phyloP scores from a whole-genome alignment of 2,113 vertebrate species.

The Pterocles burchelli region DNA sequence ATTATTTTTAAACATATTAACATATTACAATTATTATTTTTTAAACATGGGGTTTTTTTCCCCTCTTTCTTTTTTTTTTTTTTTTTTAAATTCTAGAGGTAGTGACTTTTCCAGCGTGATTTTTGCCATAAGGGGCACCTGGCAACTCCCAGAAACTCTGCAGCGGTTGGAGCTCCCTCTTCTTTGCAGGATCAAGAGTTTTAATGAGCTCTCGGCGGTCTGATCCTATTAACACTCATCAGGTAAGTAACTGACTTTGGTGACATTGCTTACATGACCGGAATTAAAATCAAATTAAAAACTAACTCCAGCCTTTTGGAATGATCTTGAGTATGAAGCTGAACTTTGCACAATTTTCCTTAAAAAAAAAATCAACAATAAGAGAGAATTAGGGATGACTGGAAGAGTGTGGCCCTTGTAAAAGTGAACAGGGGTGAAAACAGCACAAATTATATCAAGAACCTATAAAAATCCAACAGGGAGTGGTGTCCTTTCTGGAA shows the following conservation, averaged over 20 bases:
- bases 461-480: background rate
- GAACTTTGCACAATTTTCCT: background rate
- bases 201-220: constrained; percentile 7
- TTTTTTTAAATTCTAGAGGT: background rate
- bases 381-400: background rate
- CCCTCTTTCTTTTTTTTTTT: background rate
- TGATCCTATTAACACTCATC: background rate
- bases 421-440: background rate
- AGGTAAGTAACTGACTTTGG: background rate
- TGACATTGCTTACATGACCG: background rate
- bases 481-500: background rate
- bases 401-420: background rate
- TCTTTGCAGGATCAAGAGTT: background rate
- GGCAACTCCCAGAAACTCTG: background rate
- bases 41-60: background rate
- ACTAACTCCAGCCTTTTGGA: background rate
- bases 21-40: constrained; percentile 1
- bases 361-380: background rate
- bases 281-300: background rate
- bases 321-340: background rate
- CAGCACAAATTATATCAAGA: background rate
- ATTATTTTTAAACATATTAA: constrained; percentile 44
- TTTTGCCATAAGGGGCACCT: constrained; percentile 31
- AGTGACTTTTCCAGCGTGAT: background rate
- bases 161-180: background rate